These are phyloP conservation scores for Pseudois nayaur DNA, from an alignment of 2,113 vertebrate genomes.

Conservation along the genomic window DNA sequence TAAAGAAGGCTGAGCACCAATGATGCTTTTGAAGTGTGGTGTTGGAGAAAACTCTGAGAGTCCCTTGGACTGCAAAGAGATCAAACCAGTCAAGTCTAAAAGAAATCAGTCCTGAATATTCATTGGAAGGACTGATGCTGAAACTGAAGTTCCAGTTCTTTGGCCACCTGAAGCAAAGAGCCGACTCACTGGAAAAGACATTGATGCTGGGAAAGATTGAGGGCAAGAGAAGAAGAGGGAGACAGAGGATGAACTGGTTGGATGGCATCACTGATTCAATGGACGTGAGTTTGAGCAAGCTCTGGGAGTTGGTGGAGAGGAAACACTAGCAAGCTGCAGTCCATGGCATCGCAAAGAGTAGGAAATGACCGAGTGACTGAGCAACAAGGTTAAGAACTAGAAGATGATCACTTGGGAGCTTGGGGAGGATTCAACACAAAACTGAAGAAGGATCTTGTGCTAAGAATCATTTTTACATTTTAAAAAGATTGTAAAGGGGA, in stretches of 20 bases:
- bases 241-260: neutral
- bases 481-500: neutral
- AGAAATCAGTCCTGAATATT: neutral
- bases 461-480: slow-evolving; percentile 21
- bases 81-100: neutral
- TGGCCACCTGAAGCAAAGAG: neutral
- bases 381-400: neutral
- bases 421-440: neutral
- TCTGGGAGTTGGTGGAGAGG: neutral
- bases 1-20: neutral
- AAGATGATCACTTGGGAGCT: neutral
- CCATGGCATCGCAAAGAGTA: fast-evolving
- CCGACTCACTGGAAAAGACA: neutral
- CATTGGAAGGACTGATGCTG: neutral
- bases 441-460: neutral
- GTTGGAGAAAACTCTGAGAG: neutral
- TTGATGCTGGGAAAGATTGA: neutral
- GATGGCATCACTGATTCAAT: neutral
- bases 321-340: neutral
- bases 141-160: neutral
- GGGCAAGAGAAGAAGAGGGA: neutral
- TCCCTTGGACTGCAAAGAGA: neutral
- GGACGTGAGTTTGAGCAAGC: neutral
- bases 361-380: neutral
- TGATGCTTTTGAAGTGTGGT: neutral